Evolutionary conservation across 1,140 invertebrate genomes (phyloP).

Genomic region (Bombus fervidus): DNA sequence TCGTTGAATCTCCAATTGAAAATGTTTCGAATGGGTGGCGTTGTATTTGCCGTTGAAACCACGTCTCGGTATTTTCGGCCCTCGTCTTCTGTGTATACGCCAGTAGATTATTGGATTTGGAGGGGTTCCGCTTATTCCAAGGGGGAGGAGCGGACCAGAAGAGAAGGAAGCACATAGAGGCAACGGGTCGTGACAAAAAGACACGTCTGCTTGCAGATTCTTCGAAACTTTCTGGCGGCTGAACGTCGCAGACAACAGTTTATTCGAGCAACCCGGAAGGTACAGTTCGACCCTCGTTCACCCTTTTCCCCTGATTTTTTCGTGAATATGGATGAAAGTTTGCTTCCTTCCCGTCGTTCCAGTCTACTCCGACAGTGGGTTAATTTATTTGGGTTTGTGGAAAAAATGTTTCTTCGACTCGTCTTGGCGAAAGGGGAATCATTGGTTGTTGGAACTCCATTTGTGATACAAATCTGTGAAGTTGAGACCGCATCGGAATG

Average conservation of each 20-base stretch:
- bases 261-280: conserved; percentile 36
- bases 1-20: conserved; percentile 69
- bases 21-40: conserved; percentile 35
- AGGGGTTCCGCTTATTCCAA: background rate
- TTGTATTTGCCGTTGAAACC: conserved; percentile 4
- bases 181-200: conserved; percentile 30
- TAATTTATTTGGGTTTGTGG: conserved; percentile 59
- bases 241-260: conserved; percentile 31
- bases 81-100: no score
- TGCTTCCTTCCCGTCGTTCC: conserved; percentile 11
- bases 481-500: no score
- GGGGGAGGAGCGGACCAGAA: background rate
- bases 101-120: conserved; percentile 53
- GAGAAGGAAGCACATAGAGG: background rate
- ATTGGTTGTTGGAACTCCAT: no score
- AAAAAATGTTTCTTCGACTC: conserved; percentile 46
- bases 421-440: background rate
- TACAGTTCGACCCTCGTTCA: background rate
- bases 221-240: conserved; percentile 1
- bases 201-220: conserved; percentile 37
- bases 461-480: no score
- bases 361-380: conserved; percentile 43
- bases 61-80: no score
- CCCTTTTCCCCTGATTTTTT: background rate
- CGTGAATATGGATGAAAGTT: background rate